These are phyloP conservation scores for Nudaria mundana DNA, from an alignment of 2,888 invertebrate genomes.

Conservation along the genomic window DNA sequence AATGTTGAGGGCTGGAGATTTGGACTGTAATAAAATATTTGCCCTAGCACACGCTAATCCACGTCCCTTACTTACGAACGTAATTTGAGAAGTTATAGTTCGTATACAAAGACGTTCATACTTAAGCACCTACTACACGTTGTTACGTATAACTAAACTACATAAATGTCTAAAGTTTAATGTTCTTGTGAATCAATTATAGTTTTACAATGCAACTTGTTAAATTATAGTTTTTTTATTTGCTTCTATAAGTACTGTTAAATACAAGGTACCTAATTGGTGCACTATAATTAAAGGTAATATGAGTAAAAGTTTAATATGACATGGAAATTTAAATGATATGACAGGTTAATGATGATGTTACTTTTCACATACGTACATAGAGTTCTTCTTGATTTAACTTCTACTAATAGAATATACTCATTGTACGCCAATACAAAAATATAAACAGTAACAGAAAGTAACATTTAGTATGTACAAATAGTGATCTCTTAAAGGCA, in stretches of 20 bases:
- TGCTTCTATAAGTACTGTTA: slow-evolving; percentile 1
- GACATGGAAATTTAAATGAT: too few species aligned
- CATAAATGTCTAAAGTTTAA: slow-evolving; percentile 15
- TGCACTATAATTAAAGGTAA: too few species aligned
- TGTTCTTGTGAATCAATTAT: slow-evolving; percentile 5
- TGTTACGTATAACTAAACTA: slow-evolving; percentile 21
- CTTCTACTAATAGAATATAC: too few species aligned
- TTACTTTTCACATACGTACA: too few species aligned
- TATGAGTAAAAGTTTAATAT: too few species aligned
- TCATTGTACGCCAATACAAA: too few species aligned
- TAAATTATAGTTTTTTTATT: slow-evolving; percentile 1
- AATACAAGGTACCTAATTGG: neutral
- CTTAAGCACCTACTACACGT: slow-evolving; percentile 35
- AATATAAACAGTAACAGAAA: too few species aligned
- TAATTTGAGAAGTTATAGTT: slow-evolving; percentile 78
- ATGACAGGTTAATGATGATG: too few species aligned
- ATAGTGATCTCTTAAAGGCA: too few species aligned
- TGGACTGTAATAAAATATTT: slow-evolving; percentile 81
- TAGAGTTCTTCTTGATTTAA: too few species aligned
- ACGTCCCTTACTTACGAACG: slow-evolving; percentile 75
- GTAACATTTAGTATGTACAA: too few species aligned
- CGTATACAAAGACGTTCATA: slow-evolving; percentile 42
- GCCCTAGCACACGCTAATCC: slow-evolving; percentile 79
- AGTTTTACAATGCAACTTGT: slow-evolving; percentile 2
- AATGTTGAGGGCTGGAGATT: slow-evolving; percentile 80